Evolutionary conservation across 2,113 vertebrate species (phyloP).

Genomic region (Cynoglossus semilaevis): DNA sequence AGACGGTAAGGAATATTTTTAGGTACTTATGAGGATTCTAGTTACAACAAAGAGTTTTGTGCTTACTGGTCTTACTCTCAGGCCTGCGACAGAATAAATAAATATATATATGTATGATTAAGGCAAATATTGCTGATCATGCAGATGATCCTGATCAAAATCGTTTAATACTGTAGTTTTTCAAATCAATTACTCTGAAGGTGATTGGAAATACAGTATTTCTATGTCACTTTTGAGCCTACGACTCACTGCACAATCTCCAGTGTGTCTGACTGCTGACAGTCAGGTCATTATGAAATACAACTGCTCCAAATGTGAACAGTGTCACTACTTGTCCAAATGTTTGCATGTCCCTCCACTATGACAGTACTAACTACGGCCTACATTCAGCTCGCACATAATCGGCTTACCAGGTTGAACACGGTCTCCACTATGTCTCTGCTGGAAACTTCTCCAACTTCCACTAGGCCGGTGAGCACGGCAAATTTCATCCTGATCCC

Average conservation of each 20-base stretch:
- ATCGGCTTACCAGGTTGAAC: conserved; percentile 94
- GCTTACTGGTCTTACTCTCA: no score
- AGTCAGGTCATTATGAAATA: neutral
- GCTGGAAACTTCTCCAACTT: conserved; percentile 93
- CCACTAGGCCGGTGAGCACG: conserved; percentile 87
- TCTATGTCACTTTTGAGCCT: neutral
- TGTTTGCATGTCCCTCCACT: conserved; percentile 13
- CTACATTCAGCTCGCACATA: conserved; percentile 53
- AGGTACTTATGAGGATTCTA: no score
- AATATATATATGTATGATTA: no score
- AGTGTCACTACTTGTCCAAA: conserved; percentile 23
- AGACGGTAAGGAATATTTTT: no score
- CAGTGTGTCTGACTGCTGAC: neutral
- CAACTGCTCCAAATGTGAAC: conserved; percentile 10
- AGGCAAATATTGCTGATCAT: no score
- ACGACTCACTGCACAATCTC: no score
- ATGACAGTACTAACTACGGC: conserved; percentile 41
- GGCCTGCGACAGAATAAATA: no score
- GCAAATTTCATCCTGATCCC: conserved; percentile 97
- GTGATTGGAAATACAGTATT: no score
- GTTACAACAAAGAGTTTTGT: no score
- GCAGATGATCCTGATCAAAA: no score
- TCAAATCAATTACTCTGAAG: no score
- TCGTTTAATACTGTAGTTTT: no score
- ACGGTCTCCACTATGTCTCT: conserved; percentile 93